These are phyloP conservation scores for Cantharis rufa DNA, from an alignment of 2,888 invertebrate genomes.

Conservation along the genomic window DNA sequence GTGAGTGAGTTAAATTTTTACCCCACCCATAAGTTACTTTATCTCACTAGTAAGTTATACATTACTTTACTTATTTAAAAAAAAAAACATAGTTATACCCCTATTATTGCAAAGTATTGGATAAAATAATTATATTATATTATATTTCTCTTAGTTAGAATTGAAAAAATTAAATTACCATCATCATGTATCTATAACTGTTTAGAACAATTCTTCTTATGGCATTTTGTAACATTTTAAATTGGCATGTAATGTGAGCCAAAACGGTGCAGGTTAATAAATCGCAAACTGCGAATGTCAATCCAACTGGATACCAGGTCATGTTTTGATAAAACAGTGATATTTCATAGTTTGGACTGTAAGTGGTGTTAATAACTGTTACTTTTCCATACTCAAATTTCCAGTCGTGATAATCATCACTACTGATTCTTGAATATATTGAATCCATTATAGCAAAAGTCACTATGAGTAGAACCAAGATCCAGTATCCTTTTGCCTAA, in stretches of 20 bases:
- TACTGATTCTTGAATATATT: slow-evolving; percentile 13
- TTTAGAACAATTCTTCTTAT: slow-evolving; percentile 21
- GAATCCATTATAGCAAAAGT: slow-evolving; percentile 21
- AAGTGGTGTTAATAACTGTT: slow-evolving; percentile 23
- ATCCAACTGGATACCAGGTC: slow-evolving; percentile 25
- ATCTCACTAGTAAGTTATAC: too few species aligned
- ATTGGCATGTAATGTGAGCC: slow-evolving; percentile 29
- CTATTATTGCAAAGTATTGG: too few species aligned
- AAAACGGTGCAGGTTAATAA: slow-evolving; percentile 27
- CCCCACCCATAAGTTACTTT: too few species aligned
- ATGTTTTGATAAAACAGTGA: slow-evolving; percentile 22
- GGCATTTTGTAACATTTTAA: slow-evolving; percentile 25
- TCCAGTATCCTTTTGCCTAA: slow-evolving; percentile 26
- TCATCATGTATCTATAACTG: slow-evolving; percentile 16
- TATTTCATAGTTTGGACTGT: slow-evolving; percentile 28
- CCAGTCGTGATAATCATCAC: slow-evolving; percentile 27
- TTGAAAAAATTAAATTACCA: neutral
- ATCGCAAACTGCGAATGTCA: slow-evolving; percentile 25
- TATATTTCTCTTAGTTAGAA: too few species aligned
- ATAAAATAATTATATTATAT: too few species aligned
- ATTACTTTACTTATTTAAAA: too few species aligned
- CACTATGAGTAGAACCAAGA: slow-evolving; percentile 13
- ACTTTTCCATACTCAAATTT: slow-evolving; percentile 23
- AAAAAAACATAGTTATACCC: too few species aligned
- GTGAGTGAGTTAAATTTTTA: too few species aligned